Conservation (phyloP, 1,140 invertebrate species). For the Thaumetopoea pityocampa region DNA sequence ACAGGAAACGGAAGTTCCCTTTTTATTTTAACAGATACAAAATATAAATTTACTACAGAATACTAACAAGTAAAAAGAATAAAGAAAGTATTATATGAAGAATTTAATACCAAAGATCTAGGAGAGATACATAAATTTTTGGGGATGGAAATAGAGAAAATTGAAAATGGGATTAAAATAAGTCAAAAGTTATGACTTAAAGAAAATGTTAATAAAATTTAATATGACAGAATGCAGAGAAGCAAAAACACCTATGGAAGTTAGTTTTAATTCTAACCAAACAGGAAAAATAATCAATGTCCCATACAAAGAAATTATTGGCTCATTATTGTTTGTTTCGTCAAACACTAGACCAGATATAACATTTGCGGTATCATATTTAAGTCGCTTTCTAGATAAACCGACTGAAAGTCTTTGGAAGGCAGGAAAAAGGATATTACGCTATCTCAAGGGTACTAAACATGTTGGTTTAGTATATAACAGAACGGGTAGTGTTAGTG, state of each 20-base stretch:
- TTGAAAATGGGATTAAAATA: slow-evolving; percentile 13
- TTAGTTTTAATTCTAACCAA: slow-evolving; percentile 3
- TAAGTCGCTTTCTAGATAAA: slow-evolving; percentile 30
- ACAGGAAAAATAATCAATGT: slow-evolving; percentile 10
- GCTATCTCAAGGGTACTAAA: slow-evolving; percentile 32
- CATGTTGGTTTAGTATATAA: no score
- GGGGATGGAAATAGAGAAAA: slow-evolving; percentile 20
- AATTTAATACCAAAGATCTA: slow-evolving; percentile 22
- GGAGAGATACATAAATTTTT: slow-evolving; percentile 18
- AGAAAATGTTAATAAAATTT: slow-evolving; percentile 27
- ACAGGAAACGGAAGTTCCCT: no score
- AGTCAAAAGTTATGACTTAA: slow-evolving; percentile 15
- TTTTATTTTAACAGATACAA: no score
- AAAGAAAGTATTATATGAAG: neutral
- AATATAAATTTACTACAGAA: no score
- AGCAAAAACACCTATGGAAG: slow-evolving; percentile 26
- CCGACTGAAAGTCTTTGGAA: slow-evolving; percentile 26
- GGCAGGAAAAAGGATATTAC: slow-evolving; percentile 32
- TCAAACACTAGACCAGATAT: slow-evolving; percentile 32
- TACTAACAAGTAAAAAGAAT: no score
- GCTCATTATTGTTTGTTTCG: slow-evolving; percentile 24
- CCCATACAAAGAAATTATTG: slow-evolving; percentile 22
- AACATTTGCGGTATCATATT: slow-evolving; percentile 25
- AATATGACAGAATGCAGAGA: slow-evolving; percentile 26
- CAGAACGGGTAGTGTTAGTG: no score